Evolutionary conservation across 2,888 invertebrate species (phyloP).

Genomic region (Neelides folsomi): DNA sequence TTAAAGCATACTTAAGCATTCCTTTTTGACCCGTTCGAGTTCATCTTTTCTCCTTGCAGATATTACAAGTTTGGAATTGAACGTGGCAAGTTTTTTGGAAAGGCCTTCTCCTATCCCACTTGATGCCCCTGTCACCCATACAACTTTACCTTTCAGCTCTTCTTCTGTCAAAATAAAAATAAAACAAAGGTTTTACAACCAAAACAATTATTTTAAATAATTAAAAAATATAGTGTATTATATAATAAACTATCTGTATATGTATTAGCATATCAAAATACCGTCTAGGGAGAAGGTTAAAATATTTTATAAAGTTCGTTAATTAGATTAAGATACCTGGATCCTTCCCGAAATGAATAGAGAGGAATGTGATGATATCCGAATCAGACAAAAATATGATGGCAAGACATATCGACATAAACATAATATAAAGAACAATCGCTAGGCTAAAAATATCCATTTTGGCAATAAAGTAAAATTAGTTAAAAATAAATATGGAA

Average conservation of each 20-base stretch:
- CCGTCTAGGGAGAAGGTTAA: too few species aligned
- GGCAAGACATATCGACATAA: slow-evolving; percentile 22
- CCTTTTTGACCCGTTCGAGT: slow-evolving; percentile 51
- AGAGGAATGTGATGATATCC: slow-evolving; percentile 25
- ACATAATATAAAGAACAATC: slow-evolving; percentile 20
- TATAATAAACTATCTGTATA: too few species aligned
- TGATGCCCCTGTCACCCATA: slow-evolving; percentile 74
- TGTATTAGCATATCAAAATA: too few species aligned
- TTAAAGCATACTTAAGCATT: slow-evolving; percentile 39
- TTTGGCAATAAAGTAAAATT: too few species aligned
- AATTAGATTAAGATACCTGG: slow-evolving; percentile 24
- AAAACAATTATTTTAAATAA: background rate
- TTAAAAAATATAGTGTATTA: too few species aligned
- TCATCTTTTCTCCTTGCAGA: slow-evolving; percentile 52
- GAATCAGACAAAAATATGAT: slow-evolving; percentile 24
- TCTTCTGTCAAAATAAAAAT: slow-evolving; percentile 36
- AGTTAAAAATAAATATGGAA: too few species aligned
- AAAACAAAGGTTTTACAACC: background rate
- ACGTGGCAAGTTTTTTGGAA: slow-evolving; percentile 52
- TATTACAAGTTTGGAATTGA: slow-evolving; percentile 52
- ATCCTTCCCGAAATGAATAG: slow-evolving; percentile 23
- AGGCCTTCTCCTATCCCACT: slow-evolving; percentile 67
- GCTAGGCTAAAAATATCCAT: slow-evolving; percentile 23
- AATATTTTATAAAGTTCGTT: too few species aligned
- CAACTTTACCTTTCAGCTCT: slow-evolving; percentile 51